Percentiles rank a stretch among this genome's conserved stretches.
These are phyloP conservation scores for Drosophila quasianomalipes DNA, from an alignment of 2,888 invertebrate genomes.

Conservation along the genomic window DNA sequence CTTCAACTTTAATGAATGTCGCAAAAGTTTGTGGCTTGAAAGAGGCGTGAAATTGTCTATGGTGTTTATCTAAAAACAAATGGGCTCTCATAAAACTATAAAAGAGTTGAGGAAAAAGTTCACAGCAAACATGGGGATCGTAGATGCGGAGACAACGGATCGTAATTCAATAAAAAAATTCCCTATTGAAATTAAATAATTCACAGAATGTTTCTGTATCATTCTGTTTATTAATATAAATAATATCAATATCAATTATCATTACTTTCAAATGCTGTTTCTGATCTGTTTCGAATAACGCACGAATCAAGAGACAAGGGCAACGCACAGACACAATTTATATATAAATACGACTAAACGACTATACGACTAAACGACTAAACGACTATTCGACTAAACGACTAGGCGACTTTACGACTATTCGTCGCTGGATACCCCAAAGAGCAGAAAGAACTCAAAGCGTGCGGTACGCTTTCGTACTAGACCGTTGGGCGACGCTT, in stretches of 20 bases:
- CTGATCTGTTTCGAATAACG: conserved; percentile 58
- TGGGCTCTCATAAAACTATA: background rate
- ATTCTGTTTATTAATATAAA: background rate
- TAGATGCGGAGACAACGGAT: background rate
- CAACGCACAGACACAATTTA: conserved; percentile 73
- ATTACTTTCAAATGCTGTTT: conserved; percentile 43
- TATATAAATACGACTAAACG: conserved; percentile 29
- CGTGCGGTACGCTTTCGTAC: conserved; percentile 84
- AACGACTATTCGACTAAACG: conserved; percentile 17
- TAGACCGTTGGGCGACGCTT: conserved; percentile 86
- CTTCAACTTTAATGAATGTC: conserved; percentile 58
- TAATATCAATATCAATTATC: conserved; percentile 8
- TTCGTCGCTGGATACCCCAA: conserved; percentile 61
- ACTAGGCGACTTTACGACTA: conserved; percentile 29
- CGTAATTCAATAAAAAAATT: background rate
- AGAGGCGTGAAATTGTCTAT: conserved; percentile 33
- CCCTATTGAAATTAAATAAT: background rate
- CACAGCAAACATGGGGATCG: conserved; percentile 4
- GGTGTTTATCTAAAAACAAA: conserved; percentile 11
- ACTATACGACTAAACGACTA: conserved; percentile 38
- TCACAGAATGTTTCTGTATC: conserved; percentile 10
- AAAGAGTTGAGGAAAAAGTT: background rate
- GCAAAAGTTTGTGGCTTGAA: conserved; percentile 39
- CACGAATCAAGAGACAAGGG: conserved; percentile 74
- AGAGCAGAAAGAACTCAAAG: conserved; percentile 82